phyloP scores from a whole-genome alignment of 1,140 invertebrate species.

The Zophobas morio region DNA sequence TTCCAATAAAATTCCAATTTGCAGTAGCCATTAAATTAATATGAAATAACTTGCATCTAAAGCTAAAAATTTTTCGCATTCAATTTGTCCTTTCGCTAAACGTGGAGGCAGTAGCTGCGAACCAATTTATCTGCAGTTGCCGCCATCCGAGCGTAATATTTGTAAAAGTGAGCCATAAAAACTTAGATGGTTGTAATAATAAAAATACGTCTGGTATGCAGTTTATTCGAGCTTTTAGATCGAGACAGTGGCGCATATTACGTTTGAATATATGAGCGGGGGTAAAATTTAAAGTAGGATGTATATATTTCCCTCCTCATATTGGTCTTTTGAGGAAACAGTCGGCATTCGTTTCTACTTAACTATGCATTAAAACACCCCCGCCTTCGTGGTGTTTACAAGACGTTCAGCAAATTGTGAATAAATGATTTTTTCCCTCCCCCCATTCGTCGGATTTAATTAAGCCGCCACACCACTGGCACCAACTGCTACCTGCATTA shows the following conservation, averaged over 20 bases:
- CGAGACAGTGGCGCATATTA: constrained; percentile 46
- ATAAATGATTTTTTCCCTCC: constrained; percentile 23
- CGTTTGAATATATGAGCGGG: constrained; percentile 51
- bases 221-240: constrained; percentile 30
- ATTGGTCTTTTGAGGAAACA: constrained; percentile 60
- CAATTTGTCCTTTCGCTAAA: background rate
- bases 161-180: constrained; percentile 28
- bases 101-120: background rate
- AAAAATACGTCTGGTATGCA: constrained; percentile 21
- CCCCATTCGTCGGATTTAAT: constrained; percentile 31
- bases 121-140: constrained; percentile 24
- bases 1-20: too few relatives aligned
- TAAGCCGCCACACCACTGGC: constrained; percentile 14
- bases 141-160: constrained; percentile 7
- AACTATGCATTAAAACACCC: constrained; percentile 62
- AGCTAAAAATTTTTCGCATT: background rate
- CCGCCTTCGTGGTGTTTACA: constrained; percentile 23
- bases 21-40: too few relatives aligned
- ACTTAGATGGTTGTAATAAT: constrained; percentile 31
- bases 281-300: constrained; percentile 53
- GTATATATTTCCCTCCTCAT: constrained; percentile 54
- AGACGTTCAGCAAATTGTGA: constrained; percentile 41
- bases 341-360: constrained; percentile 54
- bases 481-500: constrained; percentile 39
- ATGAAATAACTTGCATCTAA: too few relatives aligned